Evolutionary conservation across 1,140 invertebrate species (phyloP).

Genomic region (Acyrthosiphon pisum): DNA sequence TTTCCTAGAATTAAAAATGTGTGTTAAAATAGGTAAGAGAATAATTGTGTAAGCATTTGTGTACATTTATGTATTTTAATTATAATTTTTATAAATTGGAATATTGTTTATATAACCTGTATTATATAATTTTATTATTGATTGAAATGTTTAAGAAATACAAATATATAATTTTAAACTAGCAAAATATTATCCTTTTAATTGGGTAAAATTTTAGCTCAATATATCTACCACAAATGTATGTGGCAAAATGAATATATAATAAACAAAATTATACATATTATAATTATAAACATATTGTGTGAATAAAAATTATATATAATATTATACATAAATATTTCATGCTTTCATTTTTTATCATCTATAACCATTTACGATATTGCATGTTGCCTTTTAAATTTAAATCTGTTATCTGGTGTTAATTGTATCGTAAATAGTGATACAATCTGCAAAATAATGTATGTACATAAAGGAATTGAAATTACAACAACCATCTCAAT

Average conservation of each 20-base stretch:
- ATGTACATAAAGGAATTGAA: neutral
- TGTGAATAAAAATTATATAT: conserved; percentile 26
- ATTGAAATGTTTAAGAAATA: neutral
- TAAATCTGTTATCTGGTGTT: neutral
- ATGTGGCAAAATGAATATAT: conserved; percentile 8
- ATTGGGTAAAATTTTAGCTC: conserved; percentile 28
- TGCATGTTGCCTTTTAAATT: neutral
- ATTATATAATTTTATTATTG: conserved; percentile 33
- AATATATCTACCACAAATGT: neutral
- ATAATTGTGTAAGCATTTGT: neutral
- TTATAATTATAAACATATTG: conserved; percentile 15
- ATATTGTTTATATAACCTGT: conserved; percentile 22
- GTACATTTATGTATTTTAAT: conserved; percentile 21
- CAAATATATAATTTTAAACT: neutral
- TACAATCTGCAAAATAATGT: neutral
- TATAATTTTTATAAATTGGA: neutral
- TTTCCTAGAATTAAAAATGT: neutral
- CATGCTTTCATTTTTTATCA: neutral
- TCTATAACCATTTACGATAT: neutral
- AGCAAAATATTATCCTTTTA: neutral
- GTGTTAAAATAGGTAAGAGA: neutral
- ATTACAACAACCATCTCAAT: neutral
- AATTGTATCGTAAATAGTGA: neutral
- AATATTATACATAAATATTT: neutral
- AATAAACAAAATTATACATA: neutral